A percentile compares a stretch with the other conserved stretches of the same genome.
phyloP scores from a whole-genome alignment of 2,888 invertebrate species.

The Nomada hirtipes region DNA sequence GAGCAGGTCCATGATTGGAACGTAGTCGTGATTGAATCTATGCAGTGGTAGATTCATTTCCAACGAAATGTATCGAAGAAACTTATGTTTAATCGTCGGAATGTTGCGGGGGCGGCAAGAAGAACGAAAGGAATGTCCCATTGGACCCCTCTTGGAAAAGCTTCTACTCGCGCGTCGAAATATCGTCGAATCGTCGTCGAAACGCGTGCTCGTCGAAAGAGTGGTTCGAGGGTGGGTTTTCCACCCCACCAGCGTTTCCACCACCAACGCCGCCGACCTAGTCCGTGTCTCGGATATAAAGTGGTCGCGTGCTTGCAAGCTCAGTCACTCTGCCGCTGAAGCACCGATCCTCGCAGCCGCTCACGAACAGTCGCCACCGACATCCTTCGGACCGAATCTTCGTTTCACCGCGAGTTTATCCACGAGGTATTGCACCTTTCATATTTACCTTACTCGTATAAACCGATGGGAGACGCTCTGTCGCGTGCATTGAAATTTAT shows the following conservation, averaged over 20 bases:
- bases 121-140: neutral
- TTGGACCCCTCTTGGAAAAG: neutral
- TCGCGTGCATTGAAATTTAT: too few relatives aligned
- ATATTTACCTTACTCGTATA: too few relatives aligned
- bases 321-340: constrained; percentile 79
- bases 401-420: too few relatives aligned
- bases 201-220: constrained; percentile 49
- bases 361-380: constrained; percentile 4
- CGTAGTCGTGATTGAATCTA: too few relatives aligned
- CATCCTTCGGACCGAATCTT: constrained; percentile 10
- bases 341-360: constrained; percentile 58
- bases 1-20: too few relatives aligned
- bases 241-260: constrained; percentile 52
- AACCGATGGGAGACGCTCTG: too few relatives aligned
- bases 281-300: constrained; percentile 78
- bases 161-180: constrained; percentile 12
- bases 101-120: neutral
- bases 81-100: neutral
- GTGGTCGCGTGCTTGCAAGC: constrained; percentile 81
- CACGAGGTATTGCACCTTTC: constrained; percentile 30
- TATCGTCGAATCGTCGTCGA: constrained; percentile 11
- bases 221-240: constrained; percentile 25
- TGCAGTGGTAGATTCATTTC: too few relatives aligned
- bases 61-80: too few relatives aligned
- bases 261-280: constrained; percentile 61